Evolutionary conservation across 2,113 vertebrate species (phyloP), one percentile per base, ranked within the genome.

Genomic region (Heptranchias perlo): DNA sequence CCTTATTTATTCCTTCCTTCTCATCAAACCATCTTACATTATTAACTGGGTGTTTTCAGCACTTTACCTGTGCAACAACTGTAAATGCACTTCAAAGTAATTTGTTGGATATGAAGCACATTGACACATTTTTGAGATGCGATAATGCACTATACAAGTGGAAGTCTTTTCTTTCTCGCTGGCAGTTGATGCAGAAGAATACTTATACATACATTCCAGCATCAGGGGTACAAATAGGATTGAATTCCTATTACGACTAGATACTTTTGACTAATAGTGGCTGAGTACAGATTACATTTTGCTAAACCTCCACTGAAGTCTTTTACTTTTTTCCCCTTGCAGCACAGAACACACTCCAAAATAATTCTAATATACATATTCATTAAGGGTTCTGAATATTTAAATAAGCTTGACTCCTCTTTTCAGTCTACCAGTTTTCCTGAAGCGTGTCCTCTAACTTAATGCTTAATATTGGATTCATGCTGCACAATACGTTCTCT

Each of bases 401-500:
- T 69, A 28, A 31, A 69, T n/a, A 62, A 91, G 87, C 54, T 58
- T 31, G 49, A 3, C n/a, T 82, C 39, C 78, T 44, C 86, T 89
- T 91, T 91, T 91, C 47, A 91, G 87, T 91, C 87, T 31, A 58
- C 23, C 52, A 58, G 28, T 52, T 61, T 91, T 91, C 87, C 25
- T 91, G 31, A 61, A 58, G 52, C 16, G 65, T 95, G 44, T 49
- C 25, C 39, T 58, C 13, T 6, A 47, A 95, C 47, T 69, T 95
- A 47, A 95, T 52, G 23, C 47, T 95, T 73, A 28, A 94, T 52
- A 69, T 95, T 95, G 44, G 94, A 69, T 69, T 95, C 64, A 95
- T 52, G 5, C 47, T 52, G 65, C 65, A 69, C 13, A 69, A 95
- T 73, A 35, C 47, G 52, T 69, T 95, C 44, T 62, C 61, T 44